Percentiles rank a stretch among this genome's conserved stretches.
phyloP scores from a whole-genome alignment of 2,113 vertebrate species.

The Eulemur rufifrons region DNA sequence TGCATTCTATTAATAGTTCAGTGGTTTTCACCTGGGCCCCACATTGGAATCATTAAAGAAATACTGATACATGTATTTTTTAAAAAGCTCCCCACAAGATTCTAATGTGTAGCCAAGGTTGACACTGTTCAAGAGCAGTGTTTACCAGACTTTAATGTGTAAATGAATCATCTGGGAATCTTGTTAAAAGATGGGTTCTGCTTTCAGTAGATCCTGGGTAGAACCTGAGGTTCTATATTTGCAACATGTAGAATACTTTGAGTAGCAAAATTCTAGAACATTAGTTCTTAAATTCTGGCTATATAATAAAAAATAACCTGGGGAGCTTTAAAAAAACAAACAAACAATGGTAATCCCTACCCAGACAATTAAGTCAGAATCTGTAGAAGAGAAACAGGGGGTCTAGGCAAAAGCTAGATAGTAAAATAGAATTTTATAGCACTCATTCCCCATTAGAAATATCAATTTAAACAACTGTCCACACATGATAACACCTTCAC shows the following conservation, averaged over 20 bases:
- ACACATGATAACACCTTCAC: neutral
- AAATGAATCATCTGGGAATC: neutral
- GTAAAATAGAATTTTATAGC: neutral
- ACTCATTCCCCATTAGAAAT: neutral
- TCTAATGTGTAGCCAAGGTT: neutral
- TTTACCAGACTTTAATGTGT: neutral
- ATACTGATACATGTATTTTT: neutral
- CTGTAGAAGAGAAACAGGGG: neutral
- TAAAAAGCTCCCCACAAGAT: neutral
- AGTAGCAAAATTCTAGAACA: neutral
- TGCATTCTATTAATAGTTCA: neutral
- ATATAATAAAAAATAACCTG: neutral
- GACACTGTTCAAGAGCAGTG: constrained; percentile 4
- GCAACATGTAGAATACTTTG: neutral
- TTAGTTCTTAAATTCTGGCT: neutral
- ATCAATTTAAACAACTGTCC: neutral
- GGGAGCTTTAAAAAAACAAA: neutral
- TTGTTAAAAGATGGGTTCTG: constrained; percentile 31
- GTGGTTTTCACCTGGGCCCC: neutral
- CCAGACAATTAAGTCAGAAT: neutral
- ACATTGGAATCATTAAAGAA: constrained; percentile 11
- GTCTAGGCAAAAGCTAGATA: neutral
- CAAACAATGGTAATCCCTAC: neutral
- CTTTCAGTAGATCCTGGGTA: neutral
- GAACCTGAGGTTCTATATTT: neutral